Conservation (phyloP, 1,140 invertebrate species). For the Bombus vancouverensis region DNA sequence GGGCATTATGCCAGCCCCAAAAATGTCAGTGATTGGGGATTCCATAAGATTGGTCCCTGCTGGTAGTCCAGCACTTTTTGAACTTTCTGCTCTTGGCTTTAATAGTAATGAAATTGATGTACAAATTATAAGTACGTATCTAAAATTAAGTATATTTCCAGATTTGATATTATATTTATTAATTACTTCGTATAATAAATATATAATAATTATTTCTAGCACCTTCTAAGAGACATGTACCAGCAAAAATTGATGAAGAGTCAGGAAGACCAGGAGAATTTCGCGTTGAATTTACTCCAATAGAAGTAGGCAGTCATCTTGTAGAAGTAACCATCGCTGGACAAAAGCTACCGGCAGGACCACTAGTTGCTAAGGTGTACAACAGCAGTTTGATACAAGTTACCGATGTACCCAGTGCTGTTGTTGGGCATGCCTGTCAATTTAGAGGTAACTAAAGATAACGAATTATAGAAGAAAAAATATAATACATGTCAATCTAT, state of each 20-base stretch:
- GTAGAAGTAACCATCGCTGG: conserved; percentile 94
- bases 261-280: conserved; percentile 90
- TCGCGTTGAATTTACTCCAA: conserved; percentile 94
- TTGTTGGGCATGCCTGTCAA: conserved; percentile 95
- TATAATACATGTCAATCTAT: background rate
- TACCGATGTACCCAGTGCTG: conserved; percentile 94
- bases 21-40: conserved; percentile 91
- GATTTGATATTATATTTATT: background rate
- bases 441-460: conserved; percentile 88
- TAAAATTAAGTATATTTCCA: too few relatives aligned
- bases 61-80: conserved; percentile 92
- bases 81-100: conserved; percentile 88
- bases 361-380: conserved; percentile 95
- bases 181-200: background rate
- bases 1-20: conserved; percentile 90
- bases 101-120: conserved; percentile 83
- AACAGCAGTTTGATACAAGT: conserved; percentile 95
- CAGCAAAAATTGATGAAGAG: conserved; percentile 88
- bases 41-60: conserved; percentile 94
- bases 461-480: too few relatives aligned
- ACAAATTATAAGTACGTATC: conserved; percentile 80
- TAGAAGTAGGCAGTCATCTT: conserved; percentile 95
- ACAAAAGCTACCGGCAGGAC: conserved; percentile 92
- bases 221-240: conserved; percentile 87
- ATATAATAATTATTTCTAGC: conserved; percentile 75